Conservation (phyloP, 23 tunicate species). For the Ascidia mentula region DNA sequence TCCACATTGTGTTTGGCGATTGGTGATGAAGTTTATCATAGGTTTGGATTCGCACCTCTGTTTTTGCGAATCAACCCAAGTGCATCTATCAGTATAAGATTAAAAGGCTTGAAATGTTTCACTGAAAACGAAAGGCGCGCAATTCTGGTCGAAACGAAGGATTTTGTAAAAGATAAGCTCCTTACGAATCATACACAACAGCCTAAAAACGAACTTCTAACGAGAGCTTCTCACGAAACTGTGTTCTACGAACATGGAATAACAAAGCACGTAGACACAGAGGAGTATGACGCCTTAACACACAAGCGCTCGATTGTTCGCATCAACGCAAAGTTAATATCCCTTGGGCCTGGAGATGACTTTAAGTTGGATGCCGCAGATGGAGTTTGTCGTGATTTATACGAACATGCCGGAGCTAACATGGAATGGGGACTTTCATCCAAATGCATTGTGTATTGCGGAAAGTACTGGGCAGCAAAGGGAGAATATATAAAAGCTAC, state of each 20-base stretch:
- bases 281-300: background rate
- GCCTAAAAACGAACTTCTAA: background rate
- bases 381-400: background rate
- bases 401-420: background rate
- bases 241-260: background rate
- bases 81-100: background rate
- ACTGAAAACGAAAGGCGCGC: background rate
- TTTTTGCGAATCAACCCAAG: background rate
- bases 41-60: background rate
- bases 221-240: background rate
- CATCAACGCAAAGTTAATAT: background rate
- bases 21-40: background rate
- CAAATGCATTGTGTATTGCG: constrained; percentile 10
- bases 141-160: background rate
- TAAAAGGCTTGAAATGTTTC: background rate
- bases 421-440: background rate
- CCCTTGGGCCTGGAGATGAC: background rate
- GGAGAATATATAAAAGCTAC: background rate
- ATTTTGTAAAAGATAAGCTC: background rate
- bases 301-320: background rate
- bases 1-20: background rate
- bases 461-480: constrained; percentile 6
- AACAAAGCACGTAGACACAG: background rate
- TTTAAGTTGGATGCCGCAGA: background rate
- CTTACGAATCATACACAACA: background rate